These are phyloP conservation scores for Tipula lateralis DNA, from an alignment of 2,888 invertebrate species.

Conservation along the genomic window DNA sequence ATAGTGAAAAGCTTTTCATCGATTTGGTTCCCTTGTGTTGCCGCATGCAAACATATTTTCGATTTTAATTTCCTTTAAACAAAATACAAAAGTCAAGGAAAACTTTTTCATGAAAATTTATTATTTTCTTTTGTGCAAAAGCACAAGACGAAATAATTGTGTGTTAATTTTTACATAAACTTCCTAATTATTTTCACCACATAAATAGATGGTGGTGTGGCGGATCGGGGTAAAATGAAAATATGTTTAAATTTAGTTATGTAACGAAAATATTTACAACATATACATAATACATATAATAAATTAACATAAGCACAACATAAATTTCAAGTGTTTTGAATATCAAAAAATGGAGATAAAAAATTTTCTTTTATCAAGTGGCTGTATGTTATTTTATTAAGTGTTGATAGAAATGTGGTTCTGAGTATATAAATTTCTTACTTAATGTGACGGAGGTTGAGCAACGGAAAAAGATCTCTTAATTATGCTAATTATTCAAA, in stretches of 20 bases:
- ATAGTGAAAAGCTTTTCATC: too few relatives aligned
- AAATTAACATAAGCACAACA: slow-evolving; percentile 24
- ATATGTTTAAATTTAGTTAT: background rate
- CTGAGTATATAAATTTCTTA: background rate
- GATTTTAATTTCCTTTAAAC: too few relatives aligned
- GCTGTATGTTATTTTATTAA: background rate
- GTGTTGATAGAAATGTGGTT: slow-evolving; percentile 14
- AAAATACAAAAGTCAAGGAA: background rate
- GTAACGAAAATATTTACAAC: background rate
- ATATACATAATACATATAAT: background rate
- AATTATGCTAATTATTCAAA: slow-evolving; percentile 24
- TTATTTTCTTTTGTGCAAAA: background rate
- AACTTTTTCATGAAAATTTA: slow-evolving; percentile 4
- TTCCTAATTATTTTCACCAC: slow-evolving; percentile 14
- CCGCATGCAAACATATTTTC: too few relatives aligned
- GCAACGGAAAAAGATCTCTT: background rate
- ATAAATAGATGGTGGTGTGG: background rate
- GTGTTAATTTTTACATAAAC: background rate
- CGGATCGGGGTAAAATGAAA: background rate
- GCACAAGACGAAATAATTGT: background rate
- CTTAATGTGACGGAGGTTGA: background rate
- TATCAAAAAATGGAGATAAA: background rate
- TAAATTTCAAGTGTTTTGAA: slow-evolving; percentile 16
- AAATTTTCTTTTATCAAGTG: background rate
- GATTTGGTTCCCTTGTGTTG: too few relatives aligned